Conservation (phyloP, 1,140 invertebrate species). For the Tetragnatha versicolor region DNA sequence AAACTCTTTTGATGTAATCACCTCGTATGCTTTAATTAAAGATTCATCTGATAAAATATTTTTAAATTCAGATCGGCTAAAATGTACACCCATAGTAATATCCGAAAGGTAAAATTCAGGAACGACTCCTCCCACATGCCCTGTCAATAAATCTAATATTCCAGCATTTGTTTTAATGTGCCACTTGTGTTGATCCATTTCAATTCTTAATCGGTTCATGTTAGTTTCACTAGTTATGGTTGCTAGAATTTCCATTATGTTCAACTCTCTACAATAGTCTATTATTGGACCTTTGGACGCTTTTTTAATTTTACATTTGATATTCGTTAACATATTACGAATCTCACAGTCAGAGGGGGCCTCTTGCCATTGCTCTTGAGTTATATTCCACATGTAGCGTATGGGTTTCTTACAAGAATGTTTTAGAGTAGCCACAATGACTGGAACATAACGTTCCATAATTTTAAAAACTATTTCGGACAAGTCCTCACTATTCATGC, state of each 20-base stretch:
- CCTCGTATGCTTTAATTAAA: not conserved
- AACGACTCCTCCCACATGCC: not conserved
- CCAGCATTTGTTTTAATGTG: conserved; percentile 1
- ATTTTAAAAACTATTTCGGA: not conserved
- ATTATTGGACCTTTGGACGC: not conserved
- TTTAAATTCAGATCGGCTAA: not conserved
- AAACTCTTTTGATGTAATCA: not conserved
- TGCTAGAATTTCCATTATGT: not conserved
- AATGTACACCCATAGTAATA: not conserved
- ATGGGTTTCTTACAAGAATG: not conserved
- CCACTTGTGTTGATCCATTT: conserved; percentile 29
- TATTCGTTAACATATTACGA: not conserved
- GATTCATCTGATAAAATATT: not conserved
- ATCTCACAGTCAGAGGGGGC: not conserved
- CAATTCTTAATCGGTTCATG: not conserved
- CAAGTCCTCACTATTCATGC: not conserved
- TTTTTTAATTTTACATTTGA: conserved; percentile 7
- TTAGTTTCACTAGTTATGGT: not conserved
- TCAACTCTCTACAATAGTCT: not conserved
- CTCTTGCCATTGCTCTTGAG: conserved; percentile 20
- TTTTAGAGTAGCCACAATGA: not conserved
- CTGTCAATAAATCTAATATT: conserved; percentile 34
- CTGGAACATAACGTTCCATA: not conserved
- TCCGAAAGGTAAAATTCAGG: conserved; percentile 15
- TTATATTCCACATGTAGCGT: conserved; percentile 7